Evolutionary conservation across 2,888 invertebrate genomes (phyloP).

Genomic region (Cremastinae sp.): DNA sequence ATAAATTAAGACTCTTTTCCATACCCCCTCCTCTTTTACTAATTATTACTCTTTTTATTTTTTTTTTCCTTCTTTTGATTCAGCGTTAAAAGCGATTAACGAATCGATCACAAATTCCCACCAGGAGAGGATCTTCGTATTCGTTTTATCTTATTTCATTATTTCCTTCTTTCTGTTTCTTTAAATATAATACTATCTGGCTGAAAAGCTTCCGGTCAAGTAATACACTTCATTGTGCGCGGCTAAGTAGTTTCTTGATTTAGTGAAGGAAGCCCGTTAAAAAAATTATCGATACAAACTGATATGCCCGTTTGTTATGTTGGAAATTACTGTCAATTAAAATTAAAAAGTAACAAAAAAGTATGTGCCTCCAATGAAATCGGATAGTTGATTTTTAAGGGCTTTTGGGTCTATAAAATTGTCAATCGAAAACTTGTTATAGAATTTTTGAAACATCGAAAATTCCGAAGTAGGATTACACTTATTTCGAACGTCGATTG

Average conservation of each 20-base stretch:
- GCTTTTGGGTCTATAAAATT: constrained; percentile 19
- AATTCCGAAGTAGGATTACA: too few species aligned
- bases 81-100: constrained; percentile 63
- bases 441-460: too few species aligned
- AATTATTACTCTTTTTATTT: too few species aligned
- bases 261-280: constrained; percentile 41
- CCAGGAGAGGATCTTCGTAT: constrained; percentile 57
- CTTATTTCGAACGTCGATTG: too few species aligned
- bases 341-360: constrained; percentile 10
- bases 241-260: constrained; percentile 47
- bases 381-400: constrained; percentile 2
- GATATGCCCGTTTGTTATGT: constrained; percentile 40
- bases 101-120: constrained; percentile 55
- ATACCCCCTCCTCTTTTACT: constrained; percentile 27
- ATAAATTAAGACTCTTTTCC: constrained; percentile 68
- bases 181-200: constrained; percentile 62
- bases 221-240: constrained; percentile 55
- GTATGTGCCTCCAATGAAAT: not conserved
- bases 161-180: not conserved
- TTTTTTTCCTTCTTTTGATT: constrained; percentile 65
- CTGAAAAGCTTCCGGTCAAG: constrained; percentile 63
- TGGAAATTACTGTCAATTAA: constrained; percentile 39
- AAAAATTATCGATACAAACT: constrained; percentile 29
- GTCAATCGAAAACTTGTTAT: constrained; percentile 4
- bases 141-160: constrained; percentile 48